phyloP scores from a whole-genome alignment of 1,140 invertebrate species.

The Achroia grisella region DNA sequence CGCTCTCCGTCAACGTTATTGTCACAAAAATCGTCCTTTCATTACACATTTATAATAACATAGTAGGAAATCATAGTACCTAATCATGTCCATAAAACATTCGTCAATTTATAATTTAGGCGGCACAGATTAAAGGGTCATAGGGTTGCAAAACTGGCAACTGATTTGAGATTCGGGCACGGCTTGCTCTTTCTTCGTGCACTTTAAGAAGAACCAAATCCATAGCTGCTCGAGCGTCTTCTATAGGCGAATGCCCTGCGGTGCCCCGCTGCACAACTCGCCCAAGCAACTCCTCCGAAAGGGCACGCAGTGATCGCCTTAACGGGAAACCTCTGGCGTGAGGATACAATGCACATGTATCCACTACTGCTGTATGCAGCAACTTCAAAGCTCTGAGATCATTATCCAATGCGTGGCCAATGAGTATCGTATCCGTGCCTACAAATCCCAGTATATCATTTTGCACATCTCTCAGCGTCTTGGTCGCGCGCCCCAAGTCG shows the following conservation, averaged over 20 bases:
- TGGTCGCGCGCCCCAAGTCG: constrained; percentile 77
- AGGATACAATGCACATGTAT: constrained; percentile 90
- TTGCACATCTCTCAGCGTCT: constrained; percentile 87
- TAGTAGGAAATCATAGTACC: constrained; percentile 3
- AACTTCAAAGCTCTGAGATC: constrained; percentile 91
- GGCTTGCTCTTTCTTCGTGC: constrained; percentile 69
- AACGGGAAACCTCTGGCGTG: constrained; percentile 85
- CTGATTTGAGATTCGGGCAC: constrained; percentile 25
- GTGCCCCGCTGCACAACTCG: constrained; percentile 87
- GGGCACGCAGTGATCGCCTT: constrained; percentile 84
- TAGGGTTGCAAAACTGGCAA: constrained; percentile 51
- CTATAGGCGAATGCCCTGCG: constrained; percentile 88
- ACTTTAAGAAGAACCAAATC: constrained; percentile 87
- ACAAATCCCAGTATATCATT: constrained; percentile 86
- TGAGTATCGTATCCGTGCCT: constrained; percentile 87
- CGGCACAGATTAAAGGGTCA: constrained; percentile 59
- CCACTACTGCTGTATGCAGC: constrained; percentile 88
- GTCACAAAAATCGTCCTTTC: constrained; percentile 36
- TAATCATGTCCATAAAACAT: constrained; percentile 41
- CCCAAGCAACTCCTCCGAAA: constrained; percentile 81
- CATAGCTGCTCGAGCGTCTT: constrained; percentile 90
- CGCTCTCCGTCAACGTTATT: constrained; percentile 69
- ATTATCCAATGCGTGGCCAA: constrained; percentile 96
- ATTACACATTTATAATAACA: constrained; percentile 29
- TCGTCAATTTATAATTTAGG: constrained; percentile 49